Evolutionary conservation across 64 coral and sea anemone species (phyloP).

Genomic region (Trachythela sp.): DNA sequence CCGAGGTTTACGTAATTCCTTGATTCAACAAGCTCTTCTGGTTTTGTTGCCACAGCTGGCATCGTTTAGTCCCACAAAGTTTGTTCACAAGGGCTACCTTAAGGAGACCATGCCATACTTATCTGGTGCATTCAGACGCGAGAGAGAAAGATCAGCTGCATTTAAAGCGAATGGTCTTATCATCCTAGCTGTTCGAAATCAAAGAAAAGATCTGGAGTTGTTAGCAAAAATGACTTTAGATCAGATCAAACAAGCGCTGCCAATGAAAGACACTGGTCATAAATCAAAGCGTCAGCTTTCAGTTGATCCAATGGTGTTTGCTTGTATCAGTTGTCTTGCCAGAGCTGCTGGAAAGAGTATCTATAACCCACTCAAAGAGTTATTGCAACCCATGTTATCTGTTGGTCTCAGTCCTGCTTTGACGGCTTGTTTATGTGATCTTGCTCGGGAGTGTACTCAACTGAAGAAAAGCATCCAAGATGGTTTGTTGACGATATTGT

Average conservation of each 20-base stretch:
- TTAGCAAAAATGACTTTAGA: conserved; percentile 34
- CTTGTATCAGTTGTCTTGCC: conserved; percentile 93
- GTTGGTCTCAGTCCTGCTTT: conserved; percentile 91
- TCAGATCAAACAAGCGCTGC: conserved; percentile 70
- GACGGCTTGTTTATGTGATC: conserved; percentile 88
- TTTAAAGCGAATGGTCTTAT: conserved; percentile 92
- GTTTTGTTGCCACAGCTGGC: conserved; percentile 84
- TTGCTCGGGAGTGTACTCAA: conserved; percentile 78
- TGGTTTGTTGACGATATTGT: conserved; percentile 91
- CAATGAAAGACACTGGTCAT: conserved; percentile 90
- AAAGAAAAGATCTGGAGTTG: background rate
- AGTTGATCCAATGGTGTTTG: conserved; percentile 99
- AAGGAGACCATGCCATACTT: conserved; percentile 84
- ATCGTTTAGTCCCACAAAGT: conserved; percentile 84
- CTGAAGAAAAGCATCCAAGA: conserved; percentile 94
- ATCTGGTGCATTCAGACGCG: conserved; percentile 67
- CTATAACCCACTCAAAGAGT: conserved; percentile 87
- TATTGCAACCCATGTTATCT: conserved; percentile 87
- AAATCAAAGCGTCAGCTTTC: conserved; percentile 95
- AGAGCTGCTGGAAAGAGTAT: conserved; percentile 88
- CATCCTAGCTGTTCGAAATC: conserved; percentile 72
- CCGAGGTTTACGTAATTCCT: conserved; percentile 59
- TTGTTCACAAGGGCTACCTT: conserved; percentile 83
- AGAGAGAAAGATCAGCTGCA: conserved; percentile 91
- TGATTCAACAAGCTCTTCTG: conserved; percentile 83